Percentiles rank a stretch among this genome's conserved stretches.
These are phyloP conservation scores for Lithophane ornitopus DNA, from an alignment of 2,888 invertebrate species.

Conservation along the genomic window DNA sequence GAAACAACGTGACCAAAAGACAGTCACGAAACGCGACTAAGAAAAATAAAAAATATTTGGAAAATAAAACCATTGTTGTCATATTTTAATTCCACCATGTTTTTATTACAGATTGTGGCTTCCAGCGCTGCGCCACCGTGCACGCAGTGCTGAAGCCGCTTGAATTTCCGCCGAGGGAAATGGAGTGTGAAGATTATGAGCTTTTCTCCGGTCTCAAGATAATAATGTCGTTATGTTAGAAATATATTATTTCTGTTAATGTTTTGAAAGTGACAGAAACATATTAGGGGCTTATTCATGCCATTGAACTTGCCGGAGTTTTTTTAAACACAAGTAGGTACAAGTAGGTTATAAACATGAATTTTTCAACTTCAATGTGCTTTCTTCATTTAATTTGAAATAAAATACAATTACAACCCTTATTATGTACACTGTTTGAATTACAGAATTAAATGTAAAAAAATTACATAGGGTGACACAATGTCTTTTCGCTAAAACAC, in stretches of 20 bases:
- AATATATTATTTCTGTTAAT: slow-evolving; percentile 17
- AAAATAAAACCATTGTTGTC: background rate
- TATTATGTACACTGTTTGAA: background rate
- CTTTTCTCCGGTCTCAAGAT: slow-evolving; percentile 21
- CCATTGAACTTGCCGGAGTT: background rate
- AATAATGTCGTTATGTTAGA: slow-evolving; percentile 7
- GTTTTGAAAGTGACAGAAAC: background rate
- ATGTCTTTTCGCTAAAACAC: background rate
- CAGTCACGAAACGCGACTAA: background rate
- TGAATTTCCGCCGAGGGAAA: slow-evolving; percentile 57
- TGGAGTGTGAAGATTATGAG: slow-evolving; percentile 59
- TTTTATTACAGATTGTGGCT: slow-evolving; percentile 37
- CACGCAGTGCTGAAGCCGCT: slow-evolving; percentile 43
- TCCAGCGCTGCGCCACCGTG: slow-evolving; percentile 13
- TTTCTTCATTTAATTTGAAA: background rate
- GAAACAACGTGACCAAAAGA: background rate
- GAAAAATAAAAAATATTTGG: too few species aligned
- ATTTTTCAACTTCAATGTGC: background rate
- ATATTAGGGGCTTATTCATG: background rate
- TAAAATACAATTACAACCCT: background rate
- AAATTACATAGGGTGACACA: background rate
- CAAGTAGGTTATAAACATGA: background rate
- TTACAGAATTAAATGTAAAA: too few species aligned
- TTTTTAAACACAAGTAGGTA: too few species aligned
- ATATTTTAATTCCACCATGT: slow-evolving; percentile 25